Conservation (phyloP, 2,797 vertebrate species). For the Rhinatrema bivittatum region DNA sequence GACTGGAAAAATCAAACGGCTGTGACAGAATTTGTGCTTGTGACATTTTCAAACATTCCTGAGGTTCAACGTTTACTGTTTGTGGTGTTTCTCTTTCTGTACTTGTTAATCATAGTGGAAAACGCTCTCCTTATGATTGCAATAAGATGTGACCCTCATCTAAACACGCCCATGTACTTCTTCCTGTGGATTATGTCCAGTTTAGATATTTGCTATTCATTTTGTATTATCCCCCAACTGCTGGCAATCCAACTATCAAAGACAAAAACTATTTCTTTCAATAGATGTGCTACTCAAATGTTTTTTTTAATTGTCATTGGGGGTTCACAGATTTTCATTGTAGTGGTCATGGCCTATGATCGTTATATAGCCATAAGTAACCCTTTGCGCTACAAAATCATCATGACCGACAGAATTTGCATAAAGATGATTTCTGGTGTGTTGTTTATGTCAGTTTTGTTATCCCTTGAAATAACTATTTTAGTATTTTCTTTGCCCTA, state of each 20-base stretch:
- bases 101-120: not conserved
- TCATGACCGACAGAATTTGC: not conserved
- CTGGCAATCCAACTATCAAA: constrained; percentile 9
- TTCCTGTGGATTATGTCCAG: constrained; percentile 29
- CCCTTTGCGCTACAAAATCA: not conserved
- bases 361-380: constrained; percentile 16
- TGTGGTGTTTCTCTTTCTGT: not conserved
- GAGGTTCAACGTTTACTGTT: not conserved
- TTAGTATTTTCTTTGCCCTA: not conserved
- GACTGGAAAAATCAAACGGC: not conserved
- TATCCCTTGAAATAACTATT: not conserved
- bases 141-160: not conserved
- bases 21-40: not conserved
- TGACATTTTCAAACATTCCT: not conserved
- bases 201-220: constrained; percentile 21
- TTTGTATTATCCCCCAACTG: constrained; percentile 19
- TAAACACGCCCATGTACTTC: constrained; percentile 29
- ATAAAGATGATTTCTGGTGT: not conserved
- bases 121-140: not conserved
- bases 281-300: not conserved
- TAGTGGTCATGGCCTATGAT: constrained; percentile 17
- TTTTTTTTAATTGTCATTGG: not conserved
- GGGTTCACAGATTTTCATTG: constrained; percentile 8
- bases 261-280: constrained; percentile 20
- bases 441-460: not conserved